Conservation (phyloP, 2,888 invertebrate genomes). For the Gymnoscelis rufifasciata region DNA sequence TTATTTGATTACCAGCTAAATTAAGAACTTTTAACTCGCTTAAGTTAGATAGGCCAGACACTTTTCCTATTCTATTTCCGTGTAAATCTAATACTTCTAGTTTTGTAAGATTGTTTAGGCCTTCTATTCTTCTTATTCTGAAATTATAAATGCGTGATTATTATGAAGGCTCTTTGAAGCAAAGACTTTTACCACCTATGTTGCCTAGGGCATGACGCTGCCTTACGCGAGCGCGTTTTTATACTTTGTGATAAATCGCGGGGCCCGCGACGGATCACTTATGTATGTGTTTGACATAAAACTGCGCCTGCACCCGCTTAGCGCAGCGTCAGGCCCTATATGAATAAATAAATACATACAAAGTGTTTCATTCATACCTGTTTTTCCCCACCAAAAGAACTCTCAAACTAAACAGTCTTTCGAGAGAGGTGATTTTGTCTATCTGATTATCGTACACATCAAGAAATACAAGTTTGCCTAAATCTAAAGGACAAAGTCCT, state of each 20-base stretch:
- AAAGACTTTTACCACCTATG: no score
- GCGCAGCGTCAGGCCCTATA: no score
- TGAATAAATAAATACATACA: background rate
- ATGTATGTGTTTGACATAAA: no score
- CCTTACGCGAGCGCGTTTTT: no score
- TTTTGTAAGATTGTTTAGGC: conserved; percentile 83
- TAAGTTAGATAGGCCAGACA: conserved; percentile 83
- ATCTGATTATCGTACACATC: conserved; percentile 97
- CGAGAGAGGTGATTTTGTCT: conserved; percentile 89
- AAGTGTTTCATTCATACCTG: conserved; percentile 63
- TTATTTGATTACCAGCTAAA: conserved; percentile 94
- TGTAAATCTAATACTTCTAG: conserved; percentile 95
- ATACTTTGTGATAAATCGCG: no score
- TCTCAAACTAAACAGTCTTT: conserved; percentile 86
- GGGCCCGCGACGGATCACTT: no score
- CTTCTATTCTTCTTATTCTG: conserved; percentile 89
- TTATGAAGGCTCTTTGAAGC: no score
- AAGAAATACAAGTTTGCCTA: conserved; percentile 91
- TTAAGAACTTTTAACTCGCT: conserved; percentile 92
- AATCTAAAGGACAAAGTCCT: conserved; percentile 73
- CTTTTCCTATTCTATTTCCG: conserved; percentile 91
- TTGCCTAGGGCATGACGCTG: no score
- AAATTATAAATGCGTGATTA: background rate
- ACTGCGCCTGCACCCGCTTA: no score
- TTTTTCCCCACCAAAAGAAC: conserved; percentile 96